Evolutionary conservation across 2,888 invertebrate genomes (phyloP).

Genomic region (Parelbella ahira): DNA sequence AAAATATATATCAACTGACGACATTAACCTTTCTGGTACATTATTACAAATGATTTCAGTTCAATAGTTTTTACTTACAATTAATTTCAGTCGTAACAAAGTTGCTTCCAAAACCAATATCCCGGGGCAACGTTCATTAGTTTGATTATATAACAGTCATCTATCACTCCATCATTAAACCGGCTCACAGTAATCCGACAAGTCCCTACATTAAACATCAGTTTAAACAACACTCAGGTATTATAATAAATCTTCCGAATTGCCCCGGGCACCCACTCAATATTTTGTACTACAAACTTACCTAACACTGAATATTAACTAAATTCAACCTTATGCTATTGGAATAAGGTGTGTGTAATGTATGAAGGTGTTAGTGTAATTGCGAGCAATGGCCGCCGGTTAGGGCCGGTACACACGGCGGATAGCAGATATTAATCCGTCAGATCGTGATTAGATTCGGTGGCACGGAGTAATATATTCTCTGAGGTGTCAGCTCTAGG

Average conservation of each 20-base stretch:
- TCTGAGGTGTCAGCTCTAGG: slow-evolving; percentile 58
- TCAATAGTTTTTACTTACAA: too few species aligned
- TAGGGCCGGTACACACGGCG: slow-evolving; percentile 51
- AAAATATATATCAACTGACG: too few species aligned
- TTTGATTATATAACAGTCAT: slow-evolving; percentile 29
- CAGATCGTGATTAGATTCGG: slow-evolving; percentile 78
- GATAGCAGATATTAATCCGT: slow-evolving; percentile 73
- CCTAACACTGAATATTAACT: slow-evolving; percentile 14
- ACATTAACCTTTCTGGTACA: too few species aligned
- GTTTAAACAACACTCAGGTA: slow-evolving; percentile 65
- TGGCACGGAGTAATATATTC: slow-evolving; percentile 75
- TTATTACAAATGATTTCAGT: too few species aligned
- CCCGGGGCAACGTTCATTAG: slow-evolving; percentile 29
- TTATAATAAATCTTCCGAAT: slow-evolving; percentile 68
- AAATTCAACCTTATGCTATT: slow-evolving; percentile 31
- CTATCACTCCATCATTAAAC: slow-evolving; percentile 34
- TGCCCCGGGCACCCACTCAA: slow-evolving; percentile 52
- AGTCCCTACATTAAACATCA: slow-evolving; percentile 64
- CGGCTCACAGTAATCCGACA: slow-evolving; percentile 49
- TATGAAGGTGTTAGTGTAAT: slow-evolving; percentile 37
- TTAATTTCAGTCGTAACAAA: too few species aligned
- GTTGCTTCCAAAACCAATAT: slow-evolving; percentile 39
- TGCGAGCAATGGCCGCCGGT: slow-evolving; percentile 56
- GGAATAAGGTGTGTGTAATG: slow-evolving; percentile 32
- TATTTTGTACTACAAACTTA: slow-evolving; percentile 40